phyloP scores from a whole-genome alignment of 2,888 invertebrate species.

The Campoletis raptor region DNA sequence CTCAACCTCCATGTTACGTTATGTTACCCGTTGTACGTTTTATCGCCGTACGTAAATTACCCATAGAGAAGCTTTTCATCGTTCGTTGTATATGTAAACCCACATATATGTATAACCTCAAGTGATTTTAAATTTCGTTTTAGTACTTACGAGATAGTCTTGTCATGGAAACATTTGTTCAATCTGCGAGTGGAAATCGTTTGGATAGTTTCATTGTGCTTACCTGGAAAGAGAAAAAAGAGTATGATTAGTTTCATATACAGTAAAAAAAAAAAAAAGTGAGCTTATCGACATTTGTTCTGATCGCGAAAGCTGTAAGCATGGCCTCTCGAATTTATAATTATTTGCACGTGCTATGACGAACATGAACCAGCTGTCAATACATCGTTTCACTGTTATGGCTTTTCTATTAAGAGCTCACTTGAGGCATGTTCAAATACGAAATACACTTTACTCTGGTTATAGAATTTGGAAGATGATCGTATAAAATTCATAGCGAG shows the following conservation, averaged over 20 bases:
- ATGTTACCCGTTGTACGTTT: slow-evolving; percentile 47
- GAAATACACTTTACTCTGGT: neutral
- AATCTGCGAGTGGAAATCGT: neutral
- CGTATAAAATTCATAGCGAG: slow-evolving; percentile 4
- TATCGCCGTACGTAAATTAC: slow-evolving; percentile 58
- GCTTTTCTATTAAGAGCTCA: neutral
- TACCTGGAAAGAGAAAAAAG: slow-evolving; percentile 67
- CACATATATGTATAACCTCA: neutral
- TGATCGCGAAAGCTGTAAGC: neutral
- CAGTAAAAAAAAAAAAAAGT: neutral
- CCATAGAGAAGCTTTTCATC: slow-evolving; percentile 52
- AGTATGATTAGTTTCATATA: slow-evolving; percentile 22
- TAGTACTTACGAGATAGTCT: slow-evolving; percentile 57
- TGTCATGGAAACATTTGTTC: neutral
- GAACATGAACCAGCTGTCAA: neutral
- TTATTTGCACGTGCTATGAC: slow-evolving; percentile 10
- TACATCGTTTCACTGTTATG: neutral
- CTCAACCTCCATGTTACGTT: slow-evolving; percentile 29
- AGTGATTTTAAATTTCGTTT: slow-evolving; percentile 28
- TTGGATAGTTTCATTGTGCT: slow-evolving; percentile 41
- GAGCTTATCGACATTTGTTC: neutral
- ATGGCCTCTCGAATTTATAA: slow-evolving; percentile 24
- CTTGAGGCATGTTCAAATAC: neutral
- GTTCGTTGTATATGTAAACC: slow-evolving; percentile 22
- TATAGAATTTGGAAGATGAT: slow-evolving; percentile 15